Base-by-base conservation (phyloP, 2,797 vertebrate species). In the Arremon aurantiirostris region DNA sequence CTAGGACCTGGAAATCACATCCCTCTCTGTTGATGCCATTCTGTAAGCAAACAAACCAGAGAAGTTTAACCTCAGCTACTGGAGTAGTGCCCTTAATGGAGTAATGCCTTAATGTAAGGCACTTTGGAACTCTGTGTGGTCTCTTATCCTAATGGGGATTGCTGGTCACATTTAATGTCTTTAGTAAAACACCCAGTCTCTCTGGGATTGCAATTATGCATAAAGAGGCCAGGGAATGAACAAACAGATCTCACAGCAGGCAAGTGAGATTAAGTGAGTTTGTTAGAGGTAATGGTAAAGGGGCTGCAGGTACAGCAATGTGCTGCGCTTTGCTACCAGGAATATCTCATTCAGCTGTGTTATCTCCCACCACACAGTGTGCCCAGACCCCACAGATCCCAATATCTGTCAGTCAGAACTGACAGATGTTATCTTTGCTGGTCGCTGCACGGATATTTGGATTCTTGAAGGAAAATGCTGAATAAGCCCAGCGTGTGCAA, bases 101-200 rank as follows among this genome's bases (percentile, higher is more conserved):
- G 53, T 55, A 72, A 89, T 89, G 42, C 30, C 50, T 92, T 94
- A 91, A 91, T 89, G 39, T 46, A n/a, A 95, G 69, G 68, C 76
- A 83, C 86, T 94, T 71, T 42, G 44, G 68, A 91, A 14, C 46
- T 75, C 65, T 52, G 21, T 80, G 72, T 71, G 86, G 89, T 87
- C 84, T 91, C 32, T 91, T n/a, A 20, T 5, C 19, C 72, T 93
- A 91, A 89, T 89, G 82, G 84, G 93, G 59, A 85, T 75, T 88
- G 84, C 81, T 89, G 86, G 50, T 93, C 93, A 71, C 55, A 66
- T 91, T 95, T 94, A 95, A 89, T 72, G 84, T 59, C 72, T 87
- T 87, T 82, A 82, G 44, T 95, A 94, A 95, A 96, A 69, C 65
- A 88, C 82, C 41, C 70, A 82, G 0, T 73, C 93, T 95, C 92